These are phyloP conservation scores for Leptopilina drosophilae DNA, from an alignment of 2,888 invertebrate species.

Conservation along the genomic window DNA sequence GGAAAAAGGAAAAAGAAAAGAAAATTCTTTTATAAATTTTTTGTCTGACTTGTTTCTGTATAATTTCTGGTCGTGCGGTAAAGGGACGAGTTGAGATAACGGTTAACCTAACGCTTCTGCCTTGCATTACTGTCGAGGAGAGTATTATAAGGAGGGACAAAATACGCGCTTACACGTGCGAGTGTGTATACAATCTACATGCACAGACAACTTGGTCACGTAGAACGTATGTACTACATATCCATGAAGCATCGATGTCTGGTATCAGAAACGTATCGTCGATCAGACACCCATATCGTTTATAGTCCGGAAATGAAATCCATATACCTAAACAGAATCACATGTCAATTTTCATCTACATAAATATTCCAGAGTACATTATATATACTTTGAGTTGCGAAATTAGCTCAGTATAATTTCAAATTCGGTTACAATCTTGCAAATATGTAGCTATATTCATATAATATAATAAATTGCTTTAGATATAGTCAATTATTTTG, in stretches of 20 bases:
- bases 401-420: not conserved
- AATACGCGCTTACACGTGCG: slow-evolving; percentile 31
- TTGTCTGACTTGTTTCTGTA: not conserved
- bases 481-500: no score
- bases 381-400: not conserved
- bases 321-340: not conserved
- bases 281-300: not conserved
- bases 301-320: slow-evolving; percentile 32
- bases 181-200: slow-evolving; percentile 1
- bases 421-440: not conserved
- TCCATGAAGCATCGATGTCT: slow-evolving; percentile 18
- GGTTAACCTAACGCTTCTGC: slow-evolving; percentile 37
- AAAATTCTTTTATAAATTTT: no score
- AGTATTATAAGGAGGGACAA: slow-evolving; percentile 24
- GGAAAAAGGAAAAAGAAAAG: no score
- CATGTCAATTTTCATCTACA: slow-evolving; percentile 17
- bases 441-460: no score
- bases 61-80: not conserved
- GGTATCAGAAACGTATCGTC: slow-evolving; percentile 21
- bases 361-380: not conserved
- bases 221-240: slow-evolving; percentile 34
- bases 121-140: not conserved
- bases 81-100: slow-evolving; percentile 15
- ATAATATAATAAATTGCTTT: no score
- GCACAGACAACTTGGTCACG: slow-evolving; percentile 29